Base-by-base conservation (phyloP, 2,797 vertebrate species). In the Peromyscus attwateri region DNA sequence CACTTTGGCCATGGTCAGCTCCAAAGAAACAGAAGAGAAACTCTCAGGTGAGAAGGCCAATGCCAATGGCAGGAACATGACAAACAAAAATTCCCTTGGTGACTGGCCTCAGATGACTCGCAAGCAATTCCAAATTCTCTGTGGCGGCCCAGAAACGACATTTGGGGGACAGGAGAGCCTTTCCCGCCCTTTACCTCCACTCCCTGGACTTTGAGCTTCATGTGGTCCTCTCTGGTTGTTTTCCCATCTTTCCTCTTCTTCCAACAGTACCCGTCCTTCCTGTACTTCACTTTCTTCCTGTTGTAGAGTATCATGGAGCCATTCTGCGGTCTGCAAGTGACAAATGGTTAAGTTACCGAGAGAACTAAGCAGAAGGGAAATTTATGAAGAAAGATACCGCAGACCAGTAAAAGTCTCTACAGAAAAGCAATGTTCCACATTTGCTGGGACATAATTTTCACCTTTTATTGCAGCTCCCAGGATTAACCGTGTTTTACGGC, bases 301-400 rank as follows among this genome's bases (percentile, higher is more conserved):
- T 99, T 99, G 99, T 99, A 99, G 98, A 99, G 99, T 98, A 99
- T 99, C 99, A 99, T 99, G 98, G 99, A 99, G 98, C 99, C 99
- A 99, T 99, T 99, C 99, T 99, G 99, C n/a, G 99, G 99, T 99
- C 99, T 99, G 98, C 6, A 98, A 98, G 95, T 71, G 97, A 98
- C 96, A 98, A 98, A 98, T 0, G 97, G 85, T 13, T 88, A 96
- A 81, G 83, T 98, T 98, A 99, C 92, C 75, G 3, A 82, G 80
- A 97, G 97, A 17, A 34, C 37, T 0, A 83, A 92, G 93, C 83
- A 84, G 83, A 29, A 64, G 70, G 80, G 66, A 96, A 62, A 90
- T 89, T 92, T 79, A 90, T n/a, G 95, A 88, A 97, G 97, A 96
- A 64, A 87, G 1, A 60, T 87, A n/a, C 43, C 13, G 7, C 2